phyloP scores from a whole-genome alignment of 2,888 invertebrate species.

The Rhimphoctona megacephalus region DNA sequence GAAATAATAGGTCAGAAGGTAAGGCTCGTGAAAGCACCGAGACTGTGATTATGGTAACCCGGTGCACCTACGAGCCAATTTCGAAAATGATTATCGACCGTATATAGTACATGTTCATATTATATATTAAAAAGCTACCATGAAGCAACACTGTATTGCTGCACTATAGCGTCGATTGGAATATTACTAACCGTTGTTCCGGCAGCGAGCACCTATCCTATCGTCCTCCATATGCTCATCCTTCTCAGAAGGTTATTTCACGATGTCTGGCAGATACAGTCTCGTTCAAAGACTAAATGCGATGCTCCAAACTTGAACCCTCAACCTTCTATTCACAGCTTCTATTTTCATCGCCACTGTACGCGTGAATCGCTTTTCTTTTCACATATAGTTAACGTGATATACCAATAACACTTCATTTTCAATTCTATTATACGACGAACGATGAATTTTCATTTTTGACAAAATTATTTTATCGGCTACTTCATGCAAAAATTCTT shows the following conservation, averaged over 20 bases:
- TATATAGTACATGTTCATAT: slow-evolving; percentile 18
- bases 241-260: background rate
- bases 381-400: background rate
- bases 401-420: background rate
- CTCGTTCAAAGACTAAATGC: background rate
- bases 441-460: background rate
- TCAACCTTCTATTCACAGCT: background rate
- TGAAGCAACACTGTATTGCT: slow-evolving; percentile 25
- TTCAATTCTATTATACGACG: background rate
- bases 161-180: slow-evolving; percentile 17
- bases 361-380: background rate
- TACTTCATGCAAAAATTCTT: background rate
- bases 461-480: background rate
- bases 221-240: slow-evolving; percentile 8
- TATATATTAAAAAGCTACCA: slow-evolving; percentile 25
- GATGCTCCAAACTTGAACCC: background rate
- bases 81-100: slow-evolving; percentile 59
- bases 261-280: background rate
- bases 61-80: slow-evolving; percentile 47
- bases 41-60: slow-evolving; percentile 55
- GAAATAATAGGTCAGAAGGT: slow-evolving; percentile 30
- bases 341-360: no score
- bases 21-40: slow-evolving; percentile 35
- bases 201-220: slow-evolving; percentile 12
- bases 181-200: slow-evolving; percentile 36